Base-by-base conservation (phyloP, 2,888 invertebrate species). In the Clanis bilineata region DNA sequence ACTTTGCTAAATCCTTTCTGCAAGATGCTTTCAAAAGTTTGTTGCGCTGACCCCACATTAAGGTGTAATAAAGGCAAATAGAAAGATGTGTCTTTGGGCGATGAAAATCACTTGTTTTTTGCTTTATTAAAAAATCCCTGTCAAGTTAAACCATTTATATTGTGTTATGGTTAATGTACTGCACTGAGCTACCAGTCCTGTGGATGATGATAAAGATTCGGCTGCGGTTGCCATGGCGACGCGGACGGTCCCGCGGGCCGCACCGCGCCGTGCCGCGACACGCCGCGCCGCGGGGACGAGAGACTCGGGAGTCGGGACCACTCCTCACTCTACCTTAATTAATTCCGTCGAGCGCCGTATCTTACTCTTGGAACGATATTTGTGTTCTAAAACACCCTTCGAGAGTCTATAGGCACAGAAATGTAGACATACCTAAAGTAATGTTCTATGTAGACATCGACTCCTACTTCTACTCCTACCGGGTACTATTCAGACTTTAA, bases 181-280 rank as follows among this genome's bases (percentile, higher is more conserved):
- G 10, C 10, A 51, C 51, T 28, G 51, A 3, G 10, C 1, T 10
- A 9, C 12, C n/a, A 1, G 6, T 23, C 12, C 5, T 51, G 9
- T 18, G 18, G 6, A 10, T 32, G 51, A 32, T 51, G 18, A 51
- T 51, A 51, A 28, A 51, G 51, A 51, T 51, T 51, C 51, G 32
- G 28, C 32, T 18, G 51, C 18, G 51, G 51, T 51, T 51, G 51
- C 28, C 51, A 51, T 51, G 51, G 32, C 32, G 51, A 51, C n/a
- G n/a, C n/a, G n/a, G n/a, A n/a, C 51, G 51, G 51, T 51, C 51
- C 32, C 56, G 41, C 57, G 43, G 57, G 56, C 57, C 56, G 39
- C 36, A 36, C 36, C 9, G 0, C 36, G 2, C 36, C 36, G 9
- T 2, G 36, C 36, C 36, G 28, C 4, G 28, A 28, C 28, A 28